A percentile compares a stretch with the other conserved stretches of the same genome.
These are phyloP conservation scores for Picus viridis DNA, from an alignment of 2,797 vertebrate species.

Conservation along the genomic window DNA sequence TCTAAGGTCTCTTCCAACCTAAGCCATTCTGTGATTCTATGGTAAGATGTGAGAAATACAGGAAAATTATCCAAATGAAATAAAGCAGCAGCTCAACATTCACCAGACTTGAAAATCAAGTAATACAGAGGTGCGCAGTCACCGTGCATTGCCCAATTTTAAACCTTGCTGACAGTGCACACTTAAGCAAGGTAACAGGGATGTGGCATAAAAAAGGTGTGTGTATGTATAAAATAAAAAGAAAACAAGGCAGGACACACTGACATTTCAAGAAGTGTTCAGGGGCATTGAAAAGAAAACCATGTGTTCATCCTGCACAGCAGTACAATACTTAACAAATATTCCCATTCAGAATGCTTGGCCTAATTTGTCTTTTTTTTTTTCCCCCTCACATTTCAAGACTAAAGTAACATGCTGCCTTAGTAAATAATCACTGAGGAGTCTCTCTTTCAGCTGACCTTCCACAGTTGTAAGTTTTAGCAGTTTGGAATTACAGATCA, in stretches of 20 bases:
- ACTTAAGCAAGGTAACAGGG: neutral
- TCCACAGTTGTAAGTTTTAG: neutral
- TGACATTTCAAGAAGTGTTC: neutral
- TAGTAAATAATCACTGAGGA: neutral
- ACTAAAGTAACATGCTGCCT: neutral
- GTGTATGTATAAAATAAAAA: accelerated
- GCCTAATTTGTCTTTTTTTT: neutral
- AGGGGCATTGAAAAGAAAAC: neutral
- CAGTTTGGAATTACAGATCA: neutral
- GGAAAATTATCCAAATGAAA: neutral
- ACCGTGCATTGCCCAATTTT: neutral
- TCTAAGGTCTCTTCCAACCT: too few relatives aligned
- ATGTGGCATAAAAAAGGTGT: neutral
- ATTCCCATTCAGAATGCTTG: neutral
- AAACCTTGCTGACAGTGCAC: neutral
- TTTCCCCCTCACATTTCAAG: neutral
- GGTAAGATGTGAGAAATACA: neutral
- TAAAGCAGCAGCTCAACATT: neutral
- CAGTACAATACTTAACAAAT: neutral
- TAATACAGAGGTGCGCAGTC: neutral
- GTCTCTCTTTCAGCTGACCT: neutral
- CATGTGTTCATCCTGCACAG: neutral
- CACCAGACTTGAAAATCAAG: neutral
- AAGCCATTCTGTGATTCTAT: too few relatives aligned
- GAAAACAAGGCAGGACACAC: neutral